A percentile compares a stretch with the other conserved stretches of the same genome.
These are phyloP conservation scores for Ganaspis brasiliensis DNA, from an alignment of 2,888 invertebrate genomes.

Conservation along the genomic window DNA sequence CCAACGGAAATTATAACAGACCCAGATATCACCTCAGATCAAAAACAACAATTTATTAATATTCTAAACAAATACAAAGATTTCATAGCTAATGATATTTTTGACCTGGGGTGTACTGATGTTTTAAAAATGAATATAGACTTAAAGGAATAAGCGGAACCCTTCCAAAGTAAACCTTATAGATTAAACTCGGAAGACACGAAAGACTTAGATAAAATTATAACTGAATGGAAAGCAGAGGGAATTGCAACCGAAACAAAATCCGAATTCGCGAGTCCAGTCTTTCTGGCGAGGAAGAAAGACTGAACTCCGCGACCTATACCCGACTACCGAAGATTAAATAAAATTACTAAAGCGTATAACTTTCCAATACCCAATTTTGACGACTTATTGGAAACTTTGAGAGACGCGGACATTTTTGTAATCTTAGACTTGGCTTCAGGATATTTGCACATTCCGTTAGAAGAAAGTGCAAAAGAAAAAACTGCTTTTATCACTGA, in stretches of 20 bases:
- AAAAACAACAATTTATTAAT: constrained; percentile 1
- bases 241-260: constrained; percentile 47
- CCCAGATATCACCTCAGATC: background rate
- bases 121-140: constrained; percentile 53
- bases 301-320: constrained; percentile 55
- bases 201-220: constrained; percentile 46
- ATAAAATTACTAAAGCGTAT: constrained; percentile 52
- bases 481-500: constrained; percentile 53
- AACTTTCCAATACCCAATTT: constrained; percentile 59
- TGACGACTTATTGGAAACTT: constrained; percentile 46
- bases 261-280: background rate
- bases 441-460: constrained; percentile 50
- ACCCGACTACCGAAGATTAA: constrained; percentile 58
- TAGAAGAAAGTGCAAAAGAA: constrained; percentile 43
- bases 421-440: constrained; percentile 44
- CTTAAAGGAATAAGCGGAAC: constrained; percentile 19
- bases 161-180: constrained; percentile 48
- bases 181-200: constrained; percentile 47
- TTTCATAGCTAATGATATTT: constrained; percentile 22
- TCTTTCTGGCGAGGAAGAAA: constrained; percentile 37
- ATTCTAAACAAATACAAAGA: constrained; percentile 37
- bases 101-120: background rate
- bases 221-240: constrained; percentile 38
- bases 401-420: constrained; percentile 42
- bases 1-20: background rate